Evolutionary conservation across 2,113 vertebrate species (phyloP), one percentile per base, ranked within the genome.

Genomic region (Gorsachius goisagi): DNA sequence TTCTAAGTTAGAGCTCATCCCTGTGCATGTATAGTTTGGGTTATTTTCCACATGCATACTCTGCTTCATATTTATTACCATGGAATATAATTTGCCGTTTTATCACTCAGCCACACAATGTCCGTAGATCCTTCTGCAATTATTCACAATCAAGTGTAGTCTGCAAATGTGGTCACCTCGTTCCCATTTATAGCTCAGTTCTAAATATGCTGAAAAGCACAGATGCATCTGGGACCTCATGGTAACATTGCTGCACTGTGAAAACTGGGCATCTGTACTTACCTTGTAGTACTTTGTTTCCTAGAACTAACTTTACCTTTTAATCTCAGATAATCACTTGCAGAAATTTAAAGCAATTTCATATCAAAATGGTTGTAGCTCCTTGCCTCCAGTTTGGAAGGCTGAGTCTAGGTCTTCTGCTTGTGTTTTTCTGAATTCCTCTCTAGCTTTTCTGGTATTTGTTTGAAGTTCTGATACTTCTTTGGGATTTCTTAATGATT

Each of bases 301-400:
- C 55, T 30, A 62, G 20, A n/a, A 20, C 6, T 73, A 74, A 62
- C 47, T 77, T 82, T 37, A 32, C 17, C 11, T 58, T 87, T 93
- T 35, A 60, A 23, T 71, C 30, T 91, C 19, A 9, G 20, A 18
- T 60, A 67, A 67, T 22, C 12, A 47, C 16, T 56, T 78, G 35
- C 12, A 89, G 49, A 55, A 55, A 56, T 74, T 44, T 63, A 81
- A 74, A 85, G 24, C 4, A 3, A 21, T 64, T 82, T 71, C 18
- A 19, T 49, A 72, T 22, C 0, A 0, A 0, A 90, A 81, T 55
- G 4, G 39, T 56, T 52, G 5, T 52, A 59, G 39, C 7, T 81
- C 44, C 30, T 66, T 83, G 33, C 33, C 33, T 62, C 23, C 11
- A 23, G 8, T 67, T 78, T 74, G 47, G 50, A 88, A 84, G 60